Percentiles rank a stretch among this genome's conserved stretches.
Conservation (phyloP, 2,888 invertebrate genomes). For the Ceramica pisi region DNA sequence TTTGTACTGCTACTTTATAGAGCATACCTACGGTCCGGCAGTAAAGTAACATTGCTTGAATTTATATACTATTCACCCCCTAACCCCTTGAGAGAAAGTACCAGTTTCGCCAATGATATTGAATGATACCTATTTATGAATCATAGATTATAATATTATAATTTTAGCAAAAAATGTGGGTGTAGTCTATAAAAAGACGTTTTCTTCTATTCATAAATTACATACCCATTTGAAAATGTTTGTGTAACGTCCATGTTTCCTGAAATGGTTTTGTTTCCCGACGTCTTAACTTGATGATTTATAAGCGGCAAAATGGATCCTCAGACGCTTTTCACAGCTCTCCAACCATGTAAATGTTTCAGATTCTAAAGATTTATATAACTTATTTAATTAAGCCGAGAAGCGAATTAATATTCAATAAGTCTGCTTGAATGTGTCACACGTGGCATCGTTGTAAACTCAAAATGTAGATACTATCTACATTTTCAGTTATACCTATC, state of each 20-base stretch:
- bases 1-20: not conserved
- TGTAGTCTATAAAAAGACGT: not conserved
- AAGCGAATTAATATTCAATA: constrained; percentile 35
- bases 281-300: constrained; percentile 24
- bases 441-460: constrained; percentile 20
- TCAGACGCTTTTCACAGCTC: constrained; percentile 29
- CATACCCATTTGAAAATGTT: not conserved
- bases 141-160: not conserved
- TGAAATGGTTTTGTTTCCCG: constrained; percentile 29
- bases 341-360: constrained; percentile 30
- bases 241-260: not conserved
- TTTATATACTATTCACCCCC: not conserved
- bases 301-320: constrained; percentile 24
- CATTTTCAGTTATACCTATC: too few species aligned
- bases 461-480: too few species aligned
- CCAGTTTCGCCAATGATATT: not conserved
- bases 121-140: not conserved
- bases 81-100: constrained; percentile 1
- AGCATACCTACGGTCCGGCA: not conserved
- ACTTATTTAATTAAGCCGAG: constrained; percentile 46
- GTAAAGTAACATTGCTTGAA: constrained; percentile 1
- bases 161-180: not conserved
- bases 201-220: constrained; percentile 16
- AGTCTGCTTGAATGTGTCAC: constrained; percentile 19
- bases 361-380: constrained; percentile 33